phyloP scores from a whole-genome alignment of 92 coral and sea anemone species.

The Diadumene lineata region DNA sequence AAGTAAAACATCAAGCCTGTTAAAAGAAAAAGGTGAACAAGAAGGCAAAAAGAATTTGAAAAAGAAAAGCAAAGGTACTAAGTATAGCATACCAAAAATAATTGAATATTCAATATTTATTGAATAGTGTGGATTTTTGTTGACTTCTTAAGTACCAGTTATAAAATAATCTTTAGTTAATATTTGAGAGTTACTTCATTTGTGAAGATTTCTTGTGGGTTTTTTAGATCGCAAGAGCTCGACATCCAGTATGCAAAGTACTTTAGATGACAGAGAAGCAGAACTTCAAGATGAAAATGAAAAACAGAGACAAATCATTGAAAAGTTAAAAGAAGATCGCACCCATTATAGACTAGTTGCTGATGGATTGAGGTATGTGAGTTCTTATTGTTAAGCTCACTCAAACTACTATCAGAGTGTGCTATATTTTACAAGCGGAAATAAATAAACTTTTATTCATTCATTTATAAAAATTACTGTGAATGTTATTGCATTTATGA shows the following conservation, averaged over 20 bases:
- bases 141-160: no score
- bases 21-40: constrained; percentile 21
- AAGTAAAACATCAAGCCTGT: constrained; percentile 8
- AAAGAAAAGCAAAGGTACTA: constrained; percentile 19
- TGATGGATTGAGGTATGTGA: constrained; percentile 75
- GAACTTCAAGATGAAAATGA: constrained; percentile 70
- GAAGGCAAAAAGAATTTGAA: constrained; percentile 15
- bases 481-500: no score
- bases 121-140: no score
- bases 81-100: no score
- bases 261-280: constrained; percentile 59
- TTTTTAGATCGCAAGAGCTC: constrained; percentile 8
- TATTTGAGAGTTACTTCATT: neutral
- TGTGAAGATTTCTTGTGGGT: neutral
- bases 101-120: no score
- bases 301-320: constrained; percentile 75
- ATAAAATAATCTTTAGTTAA: no score
- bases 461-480: no score
- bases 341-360: constrained; percentile 85
- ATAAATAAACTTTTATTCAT: no score
- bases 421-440: no score
- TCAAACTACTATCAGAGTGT: neutral
- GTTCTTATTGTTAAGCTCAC: neutral
- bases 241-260: constrained; percentile 55
- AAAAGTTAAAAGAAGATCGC: constrained; percentile 87